Evolutionary conservation across 2,888 invertebrate species (phyloP), one percentile per base, ranked within the genome.

Genomic region (Perdita meconis): DNA sequence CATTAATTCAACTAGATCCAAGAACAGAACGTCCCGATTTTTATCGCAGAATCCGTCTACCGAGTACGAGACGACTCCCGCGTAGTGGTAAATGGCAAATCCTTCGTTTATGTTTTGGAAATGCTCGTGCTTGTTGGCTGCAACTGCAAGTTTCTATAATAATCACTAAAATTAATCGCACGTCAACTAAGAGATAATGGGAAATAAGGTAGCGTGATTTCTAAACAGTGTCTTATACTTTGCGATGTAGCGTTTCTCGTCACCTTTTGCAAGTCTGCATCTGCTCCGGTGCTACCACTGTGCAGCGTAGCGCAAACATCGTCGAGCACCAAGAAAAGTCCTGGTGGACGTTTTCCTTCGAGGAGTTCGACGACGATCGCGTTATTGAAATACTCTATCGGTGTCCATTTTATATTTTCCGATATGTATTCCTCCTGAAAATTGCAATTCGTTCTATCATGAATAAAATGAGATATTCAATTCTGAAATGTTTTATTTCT

Each of bases 271-370:
- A 95, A 91, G 83, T 94, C 94, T 30, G 93, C 88, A 88, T 95
- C 95, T 1, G 94, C 95, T 0, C 95, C 95, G 57, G 94, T 94
- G 12, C 94, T 93, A 63, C 95, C 95, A 3, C 95, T 95, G 89
- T 95, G 95, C 91, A 95, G 93, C 38, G 95, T 95, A 6, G 95
- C 95, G 91, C 95, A 95, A 0, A 95, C 94, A 89, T 95, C 95
- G 86, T 95, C 95, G 59, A 95, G 90, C 6, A 95, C 93, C 84
- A 94, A 93, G 93, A 95, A 95, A 57, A 95, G 93, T 59, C 95
- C 95, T 0, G 95, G 95, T 2, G 95, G 95, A 40, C 93, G 93
- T 86, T 94, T 94, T 38, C 93, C 93, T 89, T 95, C 95, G 63
- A 95, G 95, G 79, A 95, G 91, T 83, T 95, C 95, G 88, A 95